These are phyloP conservation scores for Lichenostomus cassidix DNA, from an alignment of 2,113 vertebrate genomes.

Conservation along the genomic window DNA sequence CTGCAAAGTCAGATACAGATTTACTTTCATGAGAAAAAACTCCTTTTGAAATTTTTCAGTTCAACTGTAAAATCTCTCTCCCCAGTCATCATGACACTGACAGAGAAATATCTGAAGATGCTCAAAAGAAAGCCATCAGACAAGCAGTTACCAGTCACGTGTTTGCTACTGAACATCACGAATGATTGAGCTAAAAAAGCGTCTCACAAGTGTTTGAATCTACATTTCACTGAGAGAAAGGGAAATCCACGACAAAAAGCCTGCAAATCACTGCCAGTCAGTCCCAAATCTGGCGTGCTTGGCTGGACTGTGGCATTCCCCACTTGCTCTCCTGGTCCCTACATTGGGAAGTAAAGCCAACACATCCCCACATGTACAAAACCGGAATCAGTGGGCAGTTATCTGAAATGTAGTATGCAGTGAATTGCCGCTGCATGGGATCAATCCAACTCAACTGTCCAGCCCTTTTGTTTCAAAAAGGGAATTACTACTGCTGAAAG, in stretches of 20 bases:
- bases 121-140: not conserved
- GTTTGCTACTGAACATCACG: not conserved
- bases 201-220: not conserved
- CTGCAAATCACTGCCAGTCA: not conserved
- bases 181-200: not conserved
- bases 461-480: not conserved
- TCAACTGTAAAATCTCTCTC: not conserved
- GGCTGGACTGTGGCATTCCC: not conserved
- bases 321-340: not conserved
- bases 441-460: not conserved
- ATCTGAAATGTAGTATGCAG: not conserved
- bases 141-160: not conserved
- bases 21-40: not conserved
- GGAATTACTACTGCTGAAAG: not conserved
- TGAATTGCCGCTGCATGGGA: fast-evolving
- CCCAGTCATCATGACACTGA: not conserved
- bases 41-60: not conserved
- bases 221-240: not conserved
- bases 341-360: not conserved
- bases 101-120: not conserved
- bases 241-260: not conserved
- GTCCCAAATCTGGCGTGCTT: not conserved
- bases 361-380: not conserved
- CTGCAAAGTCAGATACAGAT: not conserved
- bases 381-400: not conserved